A percentile compares a stretch with the other conserved stretches of the same genome.
These are phyloP conservation scores for Mycalesis mineus DNA, from an alignment of 2,888 invertebrate genomes.

Conservation along the genomic window DNA sequence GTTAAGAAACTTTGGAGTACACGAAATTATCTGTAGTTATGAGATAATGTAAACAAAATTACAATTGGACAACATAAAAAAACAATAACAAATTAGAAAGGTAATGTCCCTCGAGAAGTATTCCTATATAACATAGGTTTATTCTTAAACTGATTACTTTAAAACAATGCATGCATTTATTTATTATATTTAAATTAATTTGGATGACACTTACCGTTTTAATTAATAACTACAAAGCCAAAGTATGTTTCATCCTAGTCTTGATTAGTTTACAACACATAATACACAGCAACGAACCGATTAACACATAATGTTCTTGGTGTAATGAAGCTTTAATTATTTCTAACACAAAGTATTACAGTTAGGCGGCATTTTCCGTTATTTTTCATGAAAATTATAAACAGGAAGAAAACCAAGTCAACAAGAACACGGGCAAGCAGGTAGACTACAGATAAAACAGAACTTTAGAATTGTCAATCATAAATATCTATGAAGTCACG, in stretches of 20 bases:
- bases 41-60: conserved; percentile 16
- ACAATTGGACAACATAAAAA: conserved; percentile 7
- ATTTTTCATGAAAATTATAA: conserved; percentile 63
- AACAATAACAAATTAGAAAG: conserved; percentile 59
- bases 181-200: conserved; percentile 22
- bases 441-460: conserved; percentile 37
- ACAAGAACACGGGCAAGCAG: conserved; percentile 44
- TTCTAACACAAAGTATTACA: conserved; percentile 45
- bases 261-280: conserved; percentile 70
- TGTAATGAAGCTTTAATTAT: conserved; percentile 29
- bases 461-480: background rate
- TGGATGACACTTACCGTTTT: conserved; percentile 57
- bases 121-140: background rate
- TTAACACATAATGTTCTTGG: conserved; percentile 19
- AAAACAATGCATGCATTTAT: background rate
- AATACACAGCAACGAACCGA: conserved; percentile 36
- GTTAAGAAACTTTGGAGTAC: background rate
- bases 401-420: conserved; percentile 59
- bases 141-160: background rate
- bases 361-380: conserved; percentile 66
- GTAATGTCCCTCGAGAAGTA: conserved; percentile 33
- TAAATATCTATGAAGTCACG: conserved; percentile 21
- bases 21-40: background rate
- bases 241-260: conserved; percentile 72
- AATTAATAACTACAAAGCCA: conserved; percentile 57